Evolutionary conservation across 2,113 vertebrate genomes (phyloP).

Genomic region (Climacteris rufus): DNA sequence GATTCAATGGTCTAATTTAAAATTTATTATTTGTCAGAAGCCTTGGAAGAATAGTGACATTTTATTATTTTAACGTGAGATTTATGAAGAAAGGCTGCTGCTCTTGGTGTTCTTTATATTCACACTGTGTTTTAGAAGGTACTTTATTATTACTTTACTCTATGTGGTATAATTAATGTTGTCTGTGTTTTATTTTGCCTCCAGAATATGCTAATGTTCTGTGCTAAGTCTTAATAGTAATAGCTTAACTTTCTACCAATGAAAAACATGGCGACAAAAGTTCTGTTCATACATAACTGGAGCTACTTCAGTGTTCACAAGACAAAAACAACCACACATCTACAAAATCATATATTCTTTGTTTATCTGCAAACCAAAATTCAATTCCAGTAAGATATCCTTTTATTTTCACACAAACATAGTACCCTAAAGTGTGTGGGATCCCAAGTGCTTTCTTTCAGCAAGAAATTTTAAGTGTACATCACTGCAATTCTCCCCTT

Average conservation of each 20-base stretch:
- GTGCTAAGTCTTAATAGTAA: not conserved
- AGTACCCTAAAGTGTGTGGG: not conserved
- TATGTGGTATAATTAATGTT: not conserved
- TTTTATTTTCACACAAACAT: not conserved
- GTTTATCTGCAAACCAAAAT: not conserved
- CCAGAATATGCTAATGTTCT: not conserved
- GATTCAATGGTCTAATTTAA: not conserved
- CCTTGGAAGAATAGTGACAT: not conserved
- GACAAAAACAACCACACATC: not conserved
- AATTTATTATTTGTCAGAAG: constrained; percentile 26
- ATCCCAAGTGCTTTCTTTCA: not conserved
- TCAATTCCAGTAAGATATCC: not conserved
- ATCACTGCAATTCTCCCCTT: not conserved
- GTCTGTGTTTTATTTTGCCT: not conserved
- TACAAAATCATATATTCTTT: not conserved
- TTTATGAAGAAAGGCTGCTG: constrained; percentile 1
- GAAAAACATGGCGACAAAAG: not conserved
- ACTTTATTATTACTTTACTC: not conserved
- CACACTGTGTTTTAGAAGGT: not conserved
- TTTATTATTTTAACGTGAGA: constrained; percentile 15
- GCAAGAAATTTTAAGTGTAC: not conserved
- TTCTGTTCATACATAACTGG: not conserved
- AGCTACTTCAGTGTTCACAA: not conserved
- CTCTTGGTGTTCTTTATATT: not conserved
- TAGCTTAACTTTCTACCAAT: not conserved